Conservation (phyloP, 2,113 vertebrate genomes). For the Chunga burmeisteri region DNA sequence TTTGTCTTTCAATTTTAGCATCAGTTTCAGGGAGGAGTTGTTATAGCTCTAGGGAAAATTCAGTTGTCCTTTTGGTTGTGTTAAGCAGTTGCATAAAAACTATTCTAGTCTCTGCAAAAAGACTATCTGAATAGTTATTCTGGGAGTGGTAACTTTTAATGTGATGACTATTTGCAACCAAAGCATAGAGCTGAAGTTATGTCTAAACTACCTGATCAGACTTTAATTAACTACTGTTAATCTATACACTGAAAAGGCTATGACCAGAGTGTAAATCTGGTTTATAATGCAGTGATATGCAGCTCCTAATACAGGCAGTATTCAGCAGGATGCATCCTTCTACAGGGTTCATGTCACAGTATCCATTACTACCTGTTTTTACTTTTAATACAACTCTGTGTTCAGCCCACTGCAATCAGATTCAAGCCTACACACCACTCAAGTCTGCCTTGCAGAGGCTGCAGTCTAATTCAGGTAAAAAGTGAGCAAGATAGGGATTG, state of each 20-base stretch:
- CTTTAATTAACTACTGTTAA: neutral
- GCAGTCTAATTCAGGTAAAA: neutral
- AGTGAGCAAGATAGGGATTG: neutral
- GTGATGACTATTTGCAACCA: neutral
- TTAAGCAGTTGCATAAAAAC: neutral
- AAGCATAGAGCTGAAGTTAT: neutral
- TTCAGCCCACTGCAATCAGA: neutral
- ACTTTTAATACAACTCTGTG: neutral
- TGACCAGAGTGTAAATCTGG: neutral
- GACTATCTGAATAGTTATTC: neutral
- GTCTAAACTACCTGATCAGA: neutral
- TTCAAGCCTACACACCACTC: neutral
- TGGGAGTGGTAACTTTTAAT: neutral
- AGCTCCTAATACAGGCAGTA: neutral
- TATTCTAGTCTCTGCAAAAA: neutral
- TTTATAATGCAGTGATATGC: neutral
- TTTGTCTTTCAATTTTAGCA: neutral
- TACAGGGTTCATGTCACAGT: neutral
- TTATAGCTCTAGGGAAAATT: neutral
- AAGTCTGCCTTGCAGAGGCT: neutral
- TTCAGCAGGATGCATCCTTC: neutral
- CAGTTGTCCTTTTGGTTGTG: neutral
- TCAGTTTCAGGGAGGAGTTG: neutral
- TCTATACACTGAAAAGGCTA: neutral
- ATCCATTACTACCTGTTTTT: neutral